phyloP scores from a whole-genome alignment of 2,113 vertebrate genomes.

The Silurus meridionalis region DNA sequence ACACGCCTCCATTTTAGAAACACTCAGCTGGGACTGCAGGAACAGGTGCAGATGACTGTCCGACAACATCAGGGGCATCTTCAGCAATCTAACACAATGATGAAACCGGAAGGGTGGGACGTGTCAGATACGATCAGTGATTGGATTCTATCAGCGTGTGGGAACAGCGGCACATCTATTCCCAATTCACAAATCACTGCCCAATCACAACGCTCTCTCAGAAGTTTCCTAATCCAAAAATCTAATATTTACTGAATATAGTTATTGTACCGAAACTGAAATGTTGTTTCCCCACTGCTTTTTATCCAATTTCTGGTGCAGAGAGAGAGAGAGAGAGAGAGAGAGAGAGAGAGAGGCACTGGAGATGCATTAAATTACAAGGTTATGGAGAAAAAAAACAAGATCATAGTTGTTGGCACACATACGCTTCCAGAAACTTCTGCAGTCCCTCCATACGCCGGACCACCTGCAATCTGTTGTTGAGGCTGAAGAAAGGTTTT shows the following conservation, averaged over 20 bases:
- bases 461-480: slow-evolving; percentile 79
- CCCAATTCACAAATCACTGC: too few species aligned
- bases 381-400: background rate
- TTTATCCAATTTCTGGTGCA: too few species aligned
- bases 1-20: slow-evolving; percentile 84
- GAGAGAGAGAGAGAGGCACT: background rate
- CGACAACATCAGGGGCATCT: slow-evolving; percentile 81
- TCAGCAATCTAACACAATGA: slow-evolving; percentile 74
- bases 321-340: too few species aligned
- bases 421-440: slow-evolving; percentile 88
- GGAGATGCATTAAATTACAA: background rate
- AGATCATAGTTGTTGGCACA: slow-evolving; percentile 35
- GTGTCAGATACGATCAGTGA: too few species aligned
- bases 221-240: too few species aligned
- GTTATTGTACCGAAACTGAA: too few species aligned
- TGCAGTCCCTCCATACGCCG: slow-evolving; percentile 87
- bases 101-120: too few species aligned
- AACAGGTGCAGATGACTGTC: slow-evolving; percentile 95
- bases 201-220: too few species aligned
- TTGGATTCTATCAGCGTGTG: too few species aligned
- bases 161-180: too few species aligned
- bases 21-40: slow-evolving; percentile 86
- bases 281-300: too few species aligned
- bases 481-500: slow-evolving; percentile 88
- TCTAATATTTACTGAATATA: too few species aligned